phyloP scores from a whole-genome alignment of 2,888 invertebrate species.

The Lithosia quadra region DNA sequence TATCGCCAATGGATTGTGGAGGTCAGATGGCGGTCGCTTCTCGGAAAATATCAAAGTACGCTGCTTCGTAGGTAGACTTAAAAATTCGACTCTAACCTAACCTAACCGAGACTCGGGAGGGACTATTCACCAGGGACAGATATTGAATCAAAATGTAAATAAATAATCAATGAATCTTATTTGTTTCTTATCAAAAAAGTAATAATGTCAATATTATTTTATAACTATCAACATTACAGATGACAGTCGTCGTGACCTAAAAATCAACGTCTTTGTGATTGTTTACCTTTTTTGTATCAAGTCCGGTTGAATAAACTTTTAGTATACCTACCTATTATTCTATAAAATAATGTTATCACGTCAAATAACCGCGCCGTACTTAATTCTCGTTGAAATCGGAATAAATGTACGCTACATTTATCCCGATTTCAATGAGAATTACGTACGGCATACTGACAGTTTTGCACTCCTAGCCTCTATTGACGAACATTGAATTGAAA shows the following conservation, averaged over 20 bases:
- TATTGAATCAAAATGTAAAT: not conserved
- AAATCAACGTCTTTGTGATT: not conserved
- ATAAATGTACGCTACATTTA: not conserved
- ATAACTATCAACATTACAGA: not conserved
- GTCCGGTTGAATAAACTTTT: not conserved
- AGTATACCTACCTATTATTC: not conserved
- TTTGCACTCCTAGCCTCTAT: not conserved
- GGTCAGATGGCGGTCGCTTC: too few species aligned
- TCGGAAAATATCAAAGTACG: too few species aligned
- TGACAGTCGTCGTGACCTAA: not conserved
- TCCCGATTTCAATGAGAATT: not conserved
- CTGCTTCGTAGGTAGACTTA: too few species aligned
- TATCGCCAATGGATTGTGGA: too few species aligned
- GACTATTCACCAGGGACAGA: not conserved
- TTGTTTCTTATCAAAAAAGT: not conserved
- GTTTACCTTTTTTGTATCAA: not conserved
- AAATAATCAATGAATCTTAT: not conserved
- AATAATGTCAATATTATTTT: conserved; percentile 1
- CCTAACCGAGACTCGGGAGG: too few species aligned
- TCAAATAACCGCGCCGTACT: not conserved
- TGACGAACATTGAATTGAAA: not conserved
- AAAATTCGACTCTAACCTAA: too few species aligned
- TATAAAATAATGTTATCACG: not conserved
- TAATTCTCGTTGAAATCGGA: not conserved
- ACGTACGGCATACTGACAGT: not conserved